Conservation (phyloP, 2,113 vertebrate genomes). For the Corythaixoides concolor region DNA sequence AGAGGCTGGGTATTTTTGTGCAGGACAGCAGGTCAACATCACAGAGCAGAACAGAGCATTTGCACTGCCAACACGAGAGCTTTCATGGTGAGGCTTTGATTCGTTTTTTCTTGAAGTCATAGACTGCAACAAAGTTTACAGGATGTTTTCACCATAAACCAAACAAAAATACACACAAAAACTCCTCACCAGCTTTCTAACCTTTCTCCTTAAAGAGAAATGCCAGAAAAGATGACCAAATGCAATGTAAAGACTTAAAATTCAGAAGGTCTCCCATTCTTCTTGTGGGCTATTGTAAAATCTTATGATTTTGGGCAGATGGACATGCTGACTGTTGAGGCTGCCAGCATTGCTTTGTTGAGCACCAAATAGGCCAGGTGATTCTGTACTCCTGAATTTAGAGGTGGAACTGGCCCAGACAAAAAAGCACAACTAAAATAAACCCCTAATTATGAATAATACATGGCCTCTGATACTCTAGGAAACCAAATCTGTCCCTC, state of each 20-base stretch:
- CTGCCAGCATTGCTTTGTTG: background rate
- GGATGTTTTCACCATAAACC: background rate
- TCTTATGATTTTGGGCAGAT: background rate
- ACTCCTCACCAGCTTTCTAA: background rate
- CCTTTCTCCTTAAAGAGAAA: background rate
- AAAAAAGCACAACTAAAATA: background rate
- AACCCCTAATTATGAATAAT: background rate
- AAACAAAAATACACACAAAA: background rate
- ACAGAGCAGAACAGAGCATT: background rate
- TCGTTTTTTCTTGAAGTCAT: background rate
- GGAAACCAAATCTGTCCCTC: background rate
- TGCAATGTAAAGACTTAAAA: background rate
- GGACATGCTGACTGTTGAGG: background rate
- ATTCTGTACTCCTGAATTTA: background rate
- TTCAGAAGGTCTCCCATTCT: background rate
- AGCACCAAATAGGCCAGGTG: background rate
- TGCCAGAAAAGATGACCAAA: background rate
- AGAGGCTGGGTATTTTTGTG: background rate
- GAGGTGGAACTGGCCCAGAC: background rate
- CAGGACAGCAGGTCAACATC: background rate
- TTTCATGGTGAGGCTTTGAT: conserved; percentile 11
- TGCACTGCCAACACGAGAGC: background rate
- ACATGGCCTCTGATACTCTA: background rate
- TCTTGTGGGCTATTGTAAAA: background rate
- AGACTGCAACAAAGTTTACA: background rate